These are phyloP conservation scores for Noctuana brunneofusca DNA, from an alignment of 2,888 invertebrate genomes.

Conservation along the genomic window DNA sequence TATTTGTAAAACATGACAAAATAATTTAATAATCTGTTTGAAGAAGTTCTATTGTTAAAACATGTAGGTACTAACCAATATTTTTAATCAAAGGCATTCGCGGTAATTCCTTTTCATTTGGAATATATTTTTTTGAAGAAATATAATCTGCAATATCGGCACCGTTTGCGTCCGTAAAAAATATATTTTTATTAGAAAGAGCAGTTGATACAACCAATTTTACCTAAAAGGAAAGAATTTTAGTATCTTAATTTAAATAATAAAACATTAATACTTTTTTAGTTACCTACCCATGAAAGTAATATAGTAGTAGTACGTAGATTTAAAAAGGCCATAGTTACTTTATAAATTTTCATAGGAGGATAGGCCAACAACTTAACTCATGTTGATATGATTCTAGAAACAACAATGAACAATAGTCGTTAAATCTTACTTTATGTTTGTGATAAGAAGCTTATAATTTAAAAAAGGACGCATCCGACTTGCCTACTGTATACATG, in stretches of 20 bases:
- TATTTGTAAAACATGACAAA: not conserved
- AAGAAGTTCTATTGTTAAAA: conserved; percentile 6
- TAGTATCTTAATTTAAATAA: not conserved
- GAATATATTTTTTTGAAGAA: conserved; percentile 59
- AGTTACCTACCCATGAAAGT: conserved; percentile 1
- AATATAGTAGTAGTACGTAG: not conserved
- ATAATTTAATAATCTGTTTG: no score
- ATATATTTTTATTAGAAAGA: conserved; percentile 31
- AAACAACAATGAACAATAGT: conserved; percentile 65
- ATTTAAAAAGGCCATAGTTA: not conserved
- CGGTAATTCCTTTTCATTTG: conserved; percentile 59
- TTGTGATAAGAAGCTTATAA: conserved; percentile 43
- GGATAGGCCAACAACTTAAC: not conserved
- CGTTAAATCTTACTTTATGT: conserved; percentile 57
- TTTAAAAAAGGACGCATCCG: conserved; percentile 3
- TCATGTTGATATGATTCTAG: conserved; percentile 54
- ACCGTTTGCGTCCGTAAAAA: conserved; percentile 50
- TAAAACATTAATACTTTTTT: not conserved
- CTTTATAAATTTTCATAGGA: not conserved
- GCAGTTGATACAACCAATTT: not conserved
- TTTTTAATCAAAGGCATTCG: conserved; percentile 53
- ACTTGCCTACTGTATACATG: not conserved
- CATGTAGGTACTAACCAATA: conserved; percentile 49
- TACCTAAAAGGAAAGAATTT: conserved; percentile 11
- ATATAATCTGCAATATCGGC: conserved; percentile 58